Percentiles rank a stretch among this genome's conserved stretches.
These are phyloP conservation scores for Synaphobranchus kaupii DNA, from an alignment of 2,797 vertebrate species.

Conservation along the genomic window DNA sequence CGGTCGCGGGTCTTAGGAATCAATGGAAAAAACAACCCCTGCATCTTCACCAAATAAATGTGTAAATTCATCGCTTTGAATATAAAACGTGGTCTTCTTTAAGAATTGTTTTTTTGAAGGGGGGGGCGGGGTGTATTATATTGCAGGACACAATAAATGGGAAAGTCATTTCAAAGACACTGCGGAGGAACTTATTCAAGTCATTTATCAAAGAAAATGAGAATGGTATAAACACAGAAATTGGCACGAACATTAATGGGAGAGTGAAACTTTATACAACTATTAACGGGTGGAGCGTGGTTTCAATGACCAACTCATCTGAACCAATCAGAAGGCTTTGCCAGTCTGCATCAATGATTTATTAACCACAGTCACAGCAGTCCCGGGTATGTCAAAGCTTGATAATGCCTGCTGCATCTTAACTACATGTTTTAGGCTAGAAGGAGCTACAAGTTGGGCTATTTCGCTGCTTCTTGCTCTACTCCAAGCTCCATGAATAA, in stretches of 20 bases:
- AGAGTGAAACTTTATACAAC: background rate
- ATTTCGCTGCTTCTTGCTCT: too few relatives aligned
- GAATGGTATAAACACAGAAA: background rate
- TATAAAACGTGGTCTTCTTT: background rate
- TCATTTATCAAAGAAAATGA: conserved; percentile 1
- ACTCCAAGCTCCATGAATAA: too few relatives aligned
- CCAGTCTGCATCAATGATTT: background rate
- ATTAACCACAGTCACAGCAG: background rate
- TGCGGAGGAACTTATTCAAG: background rate
- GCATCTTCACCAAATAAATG: conserved; percentile 2
- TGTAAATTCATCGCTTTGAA: conserved; percentile 11
- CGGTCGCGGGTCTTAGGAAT: background rate
- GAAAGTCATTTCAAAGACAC: conserved; percentile 20
- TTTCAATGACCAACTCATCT: background rate
- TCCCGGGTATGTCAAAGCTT: background rate
- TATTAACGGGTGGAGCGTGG: background rate
- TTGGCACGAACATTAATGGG: background rate
- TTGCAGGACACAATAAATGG: background rate
- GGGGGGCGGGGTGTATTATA: background rate
- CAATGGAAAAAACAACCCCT: background rate
- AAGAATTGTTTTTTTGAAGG: background rate
- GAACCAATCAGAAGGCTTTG: background rate
- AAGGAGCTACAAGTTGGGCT: too few relatives aligned
- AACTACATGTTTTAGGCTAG: background rate
- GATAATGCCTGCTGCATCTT: background rate